Evolutionary conservation across 2,888 invertebrate species (phyloP).

Genomic region (Sarcophaga subvicina): DNA sequence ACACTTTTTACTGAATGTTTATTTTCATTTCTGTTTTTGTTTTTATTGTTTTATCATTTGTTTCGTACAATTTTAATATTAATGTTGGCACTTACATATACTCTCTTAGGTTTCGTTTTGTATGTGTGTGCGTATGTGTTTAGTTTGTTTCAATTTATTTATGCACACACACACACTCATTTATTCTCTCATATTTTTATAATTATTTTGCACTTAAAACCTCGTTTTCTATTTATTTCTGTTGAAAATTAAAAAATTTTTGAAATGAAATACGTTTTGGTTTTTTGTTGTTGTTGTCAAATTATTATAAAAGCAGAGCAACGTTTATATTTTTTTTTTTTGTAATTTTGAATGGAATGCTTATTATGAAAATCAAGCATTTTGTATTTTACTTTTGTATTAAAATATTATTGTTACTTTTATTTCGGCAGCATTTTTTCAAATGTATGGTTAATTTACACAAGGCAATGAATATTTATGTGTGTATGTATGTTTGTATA

Average conservation of each 20-base stretch:
- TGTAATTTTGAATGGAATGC: too few species aligned
- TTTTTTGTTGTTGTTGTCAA: neutral
- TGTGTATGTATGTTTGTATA: too few species aligned
- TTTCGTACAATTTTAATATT: constrained; percentile 3
- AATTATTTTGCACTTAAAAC: constrained; percentile 37
- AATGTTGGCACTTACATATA: constrained; percentile 28
- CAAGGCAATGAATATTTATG: too few species aligned
- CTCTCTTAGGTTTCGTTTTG: neutral
- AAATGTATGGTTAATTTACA: too few species aligned
- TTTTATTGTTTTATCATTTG: constrained; percentile 5
- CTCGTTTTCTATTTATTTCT: constrained; percentile 17
- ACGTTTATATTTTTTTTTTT: too few species aligned
- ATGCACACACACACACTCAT: neutral
- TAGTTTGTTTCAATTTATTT: neutral
- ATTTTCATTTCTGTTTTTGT: neutral
- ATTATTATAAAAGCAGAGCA: too few species aligned
- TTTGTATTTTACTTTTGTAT: too few species aligned
- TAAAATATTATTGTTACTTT: too few species aligned
- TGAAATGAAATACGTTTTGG: neutral
- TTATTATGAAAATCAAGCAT: too few species aligned
- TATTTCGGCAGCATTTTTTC: too few species aligned
- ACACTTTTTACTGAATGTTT: constrained; percentile 18
- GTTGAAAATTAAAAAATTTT: constrained; percentile 18
- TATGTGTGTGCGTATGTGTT: neutral
- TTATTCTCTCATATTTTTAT: neutral